Base-by-base conservation (phyloP, 1,140 invertebrate species). In the Cheumatopsyche charites region DNA sequence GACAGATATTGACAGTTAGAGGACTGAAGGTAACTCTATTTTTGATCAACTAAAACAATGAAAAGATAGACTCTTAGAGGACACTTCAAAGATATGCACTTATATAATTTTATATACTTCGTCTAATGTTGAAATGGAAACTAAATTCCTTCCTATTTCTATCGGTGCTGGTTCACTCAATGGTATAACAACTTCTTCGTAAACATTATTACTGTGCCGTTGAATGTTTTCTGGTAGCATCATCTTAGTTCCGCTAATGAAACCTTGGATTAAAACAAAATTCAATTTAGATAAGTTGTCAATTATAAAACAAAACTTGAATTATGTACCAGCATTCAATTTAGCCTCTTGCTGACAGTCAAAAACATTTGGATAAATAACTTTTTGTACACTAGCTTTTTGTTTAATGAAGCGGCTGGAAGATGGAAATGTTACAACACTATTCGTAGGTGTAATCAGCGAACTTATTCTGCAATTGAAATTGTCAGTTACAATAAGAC, bases 111-210 rank as follows among this genome's bases (percentile, higher is more conserved):
- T n/a, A 77, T 76, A 77, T 82, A 91, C 90, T 81, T 94, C 88
- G 85, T 98, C 95, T 72, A 98, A 83, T 9, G 87, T 83, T 0
- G 86, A 84, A 72, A 97, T 89, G 52, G 86, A 82, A n/a, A 95
- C 86, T 21, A 88, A 84, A 65, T 90, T 85, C 67, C 90, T 89
- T 0, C 91, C 89, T 58, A 96, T 85, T 70, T 87, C 81, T 0
- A 90, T 80, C 3, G 88, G 84, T 0, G 89, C 83, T 13, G 86
- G 80, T 65, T 90, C 89, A 71, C 88, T 88, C 13, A 92, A 87
- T 0, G 96, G 96, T 79, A 99, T 94, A 21, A 87, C 86, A 1
- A 98, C 90, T 86, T 98, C 94, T 81, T 98, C 95, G 79, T 89
- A 94, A 69, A 90, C 84, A 73, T 89, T 87, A 47, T 83, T 89